Evolutionary conservation across 1,140 invertebrate genomes (phyloP).

Genomic region (Berghia stephanieae): DNA sequence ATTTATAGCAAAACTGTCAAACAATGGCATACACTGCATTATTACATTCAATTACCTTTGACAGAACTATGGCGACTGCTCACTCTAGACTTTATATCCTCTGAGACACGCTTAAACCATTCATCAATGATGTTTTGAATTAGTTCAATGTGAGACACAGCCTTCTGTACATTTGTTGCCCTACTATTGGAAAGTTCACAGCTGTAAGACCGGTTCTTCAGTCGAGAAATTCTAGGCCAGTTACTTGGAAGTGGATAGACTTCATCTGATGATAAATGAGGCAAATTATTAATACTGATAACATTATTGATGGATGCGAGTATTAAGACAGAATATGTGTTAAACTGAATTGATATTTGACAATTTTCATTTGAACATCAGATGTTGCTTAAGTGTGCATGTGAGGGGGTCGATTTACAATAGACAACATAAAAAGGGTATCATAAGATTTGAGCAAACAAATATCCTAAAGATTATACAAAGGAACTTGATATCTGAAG

Average conservation of each 20-base stretch:
- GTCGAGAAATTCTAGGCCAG: conserved; percentile 57
- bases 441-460: no score
- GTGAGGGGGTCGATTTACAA: no score
- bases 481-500: no score
- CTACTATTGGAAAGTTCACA: conserved; percentile 54
- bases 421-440: no score
- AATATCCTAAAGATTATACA: no score
- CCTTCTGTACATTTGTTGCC: conserved; percentile 62
- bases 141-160: conserved; percentile 61
- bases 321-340: background rate
- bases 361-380: no score
- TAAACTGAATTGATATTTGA: no score
- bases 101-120: conserved; percentile 53
- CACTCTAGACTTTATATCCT: conserved; percentile 35
- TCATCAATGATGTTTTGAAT: conserved; percentile 64
- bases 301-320: background rate
- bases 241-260: conserved; percentile 54
- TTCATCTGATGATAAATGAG: conserved; percentile 43
- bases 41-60: conserved; percentile 23
- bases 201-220: conserved; percentile 48
- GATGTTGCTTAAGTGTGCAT: no score
- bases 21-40: no score
- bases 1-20: no score
- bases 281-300: background rate
- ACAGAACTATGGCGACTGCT: conserved; percentile 22